Percentiles rank a stretch among this genome's conserved stretches.
Conservation (phyloP, 1,140 invertebrate genomes). For the Hycleus cichorii region DNA sequence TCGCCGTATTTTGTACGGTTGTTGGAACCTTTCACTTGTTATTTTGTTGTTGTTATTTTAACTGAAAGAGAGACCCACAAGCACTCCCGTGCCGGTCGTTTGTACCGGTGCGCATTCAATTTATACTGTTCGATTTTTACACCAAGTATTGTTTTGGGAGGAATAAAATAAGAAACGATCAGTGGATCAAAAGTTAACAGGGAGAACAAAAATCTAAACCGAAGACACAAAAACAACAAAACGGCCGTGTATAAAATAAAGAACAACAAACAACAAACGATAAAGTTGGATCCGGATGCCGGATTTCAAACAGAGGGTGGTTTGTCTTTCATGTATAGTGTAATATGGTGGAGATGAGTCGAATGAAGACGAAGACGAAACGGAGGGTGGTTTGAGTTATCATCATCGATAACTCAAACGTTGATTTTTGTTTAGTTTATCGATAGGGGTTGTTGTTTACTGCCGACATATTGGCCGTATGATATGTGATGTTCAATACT, state of each 20-base stretch:
- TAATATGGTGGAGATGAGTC: background rate
- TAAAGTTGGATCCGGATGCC: too few species aligned
- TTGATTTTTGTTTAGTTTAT: slow-evolving; percentile 29
- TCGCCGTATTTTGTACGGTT: slow-evolving; percentile 31
- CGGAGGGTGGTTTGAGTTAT: background rate
- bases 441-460: slow-evolving; percentile 20
- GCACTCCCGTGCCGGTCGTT: slow-evolving; percentile 29
- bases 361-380: too few species aligned
- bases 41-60: slow-evolving; percentile 24
- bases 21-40: background rate
- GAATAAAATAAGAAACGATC: slow-evolving; percentile 28
- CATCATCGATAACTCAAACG: background rate
- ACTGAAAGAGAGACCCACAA: slow-evolving; percentile 11
- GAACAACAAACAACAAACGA: too few species aligned
- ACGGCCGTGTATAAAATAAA: too few species aligned
- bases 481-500: slow-evolving; percentile 5
- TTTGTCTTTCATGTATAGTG: slow-evolving; percentile 10
- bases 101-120: slow-evolving; percentile 29
- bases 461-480: slow-evolving; percentile 22
- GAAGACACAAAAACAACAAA: too few species aligned
- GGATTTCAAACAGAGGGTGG: background rate
- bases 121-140: slow-evolving; percentile 31
- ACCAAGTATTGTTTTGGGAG: slow-evolving; percentile 30
- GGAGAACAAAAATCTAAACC: too few species aligned
- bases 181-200: too few species aligned